phyloP scores from a whole-genome alignment of 1,140 invertebrate genomes.

The Coenobita brevimanus region DNA sequence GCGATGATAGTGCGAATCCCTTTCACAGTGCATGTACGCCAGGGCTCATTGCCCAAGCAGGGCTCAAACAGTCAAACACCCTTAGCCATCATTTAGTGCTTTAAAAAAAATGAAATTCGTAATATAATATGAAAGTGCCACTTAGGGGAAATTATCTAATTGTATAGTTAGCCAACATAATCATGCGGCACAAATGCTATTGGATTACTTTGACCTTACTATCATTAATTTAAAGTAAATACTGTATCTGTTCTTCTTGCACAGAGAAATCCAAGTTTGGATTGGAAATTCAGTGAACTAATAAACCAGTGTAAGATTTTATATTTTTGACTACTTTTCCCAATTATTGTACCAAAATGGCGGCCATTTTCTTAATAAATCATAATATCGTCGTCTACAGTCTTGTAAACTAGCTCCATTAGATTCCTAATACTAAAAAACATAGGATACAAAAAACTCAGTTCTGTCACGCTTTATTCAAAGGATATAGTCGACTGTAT shows the following conservation, averaged over 20 bases:
- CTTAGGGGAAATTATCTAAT: no score
- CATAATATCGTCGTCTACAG: neutral
- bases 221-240: no score
- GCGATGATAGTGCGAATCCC: neutral
- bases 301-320: no score
- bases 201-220: no score
- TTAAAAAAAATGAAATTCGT: neutral
- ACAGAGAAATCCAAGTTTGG: no score
- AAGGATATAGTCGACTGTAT: neutral
- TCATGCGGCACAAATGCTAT: no score
- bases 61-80: neutral
- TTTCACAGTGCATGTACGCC: slow-evolving; percentile 11
- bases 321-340: neutral
- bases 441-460: neutral
- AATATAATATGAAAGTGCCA: no score
- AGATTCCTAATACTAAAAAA: neutral
- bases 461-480: no score
- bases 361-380: neutral
- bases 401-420: neutral
- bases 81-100: neutral
- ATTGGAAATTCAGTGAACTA: no score
- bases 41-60: no score
- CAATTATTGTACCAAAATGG: neutral
- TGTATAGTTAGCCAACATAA: no score
- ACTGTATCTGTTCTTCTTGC: no score